These are phyloP conservation scores for Synergus japonicus DNA, from an alignment of 2,888 invertebrate genomes.

Conservation along the genomic window DNA sequence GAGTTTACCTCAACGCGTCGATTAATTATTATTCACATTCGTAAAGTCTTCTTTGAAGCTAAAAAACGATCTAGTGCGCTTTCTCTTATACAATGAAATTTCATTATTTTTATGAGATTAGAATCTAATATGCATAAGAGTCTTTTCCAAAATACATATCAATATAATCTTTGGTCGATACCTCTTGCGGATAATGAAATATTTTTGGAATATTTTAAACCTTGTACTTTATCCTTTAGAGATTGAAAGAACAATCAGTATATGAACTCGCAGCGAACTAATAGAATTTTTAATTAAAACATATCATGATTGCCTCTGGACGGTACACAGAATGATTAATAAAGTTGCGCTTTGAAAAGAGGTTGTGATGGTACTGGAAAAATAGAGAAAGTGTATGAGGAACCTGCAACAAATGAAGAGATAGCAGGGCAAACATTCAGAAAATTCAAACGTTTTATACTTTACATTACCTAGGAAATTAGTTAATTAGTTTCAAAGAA, in stretches of 20 bases:
- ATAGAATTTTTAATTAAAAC: conserved; percentile 74
- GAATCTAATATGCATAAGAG: not conserved
- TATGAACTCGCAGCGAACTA: conserved; percentile 60
- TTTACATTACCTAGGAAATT: too few relatives aligned
- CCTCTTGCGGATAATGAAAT: not conserved
- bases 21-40: conserved; percentile 67
- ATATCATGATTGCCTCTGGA: conserved; percentile 63
- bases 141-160: not conserved
- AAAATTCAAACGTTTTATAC: too few relatives aligned
- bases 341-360: conserved; percentile 3
- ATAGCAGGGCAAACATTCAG: too few relatives aligned
- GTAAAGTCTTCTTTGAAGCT: conserved; percentile 27
- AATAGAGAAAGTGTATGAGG: not conserved
- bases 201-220: conserved; percentile 3
- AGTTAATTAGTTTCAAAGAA: too few relatives aligned
- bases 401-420: not conserved
- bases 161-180: not conserved
- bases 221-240: not conserved
- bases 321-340: conserved; percentile 26
- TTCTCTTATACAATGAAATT: conserved; percentile 12
- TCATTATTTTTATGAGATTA: not conserved
- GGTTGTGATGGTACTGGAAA: not conserved
- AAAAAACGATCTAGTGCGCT: conserved; percentile 9
- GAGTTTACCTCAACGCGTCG: conserved; percentile 50
- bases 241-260: conserved; percentile 10